A percentile compares a stretch with the other conserved stretches of the same genome.
Conservation (phyloP, 2,797 vertebrate species). For the Tolypeutes matacus region DNA sequence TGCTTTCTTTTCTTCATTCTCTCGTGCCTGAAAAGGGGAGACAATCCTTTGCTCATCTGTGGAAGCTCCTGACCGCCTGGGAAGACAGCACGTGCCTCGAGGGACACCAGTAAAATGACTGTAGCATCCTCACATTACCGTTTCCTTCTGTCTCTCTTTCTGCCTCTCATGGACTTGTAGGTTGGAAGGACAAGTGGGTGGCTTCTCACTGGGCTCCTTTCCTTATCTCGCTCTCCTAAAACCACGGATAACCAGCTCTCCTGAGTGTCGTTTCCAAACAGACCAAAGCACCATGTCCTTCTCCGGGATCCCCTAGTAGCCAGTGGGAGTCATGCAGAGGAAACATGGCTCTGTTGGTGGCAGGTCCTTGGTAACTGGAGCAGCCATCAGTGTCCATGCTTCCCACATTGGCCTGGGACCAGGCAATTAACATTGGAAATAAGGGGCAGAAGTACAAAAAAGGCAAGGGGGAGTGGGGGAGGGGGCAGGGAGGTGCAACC, state of each 20-base stretch:
- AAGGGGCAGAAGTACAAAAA: not conserved
- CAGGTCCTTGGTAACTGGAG: not conserved
- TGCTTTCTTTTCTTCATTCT: conserved; percentile 63
- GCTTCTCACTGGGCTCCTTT: not conserved
- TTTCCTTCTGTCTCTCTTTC: conserved; percentile 76
- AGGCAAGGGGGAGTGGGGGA: not conserved
- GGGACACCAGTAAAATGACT: conserved; percentile 58
- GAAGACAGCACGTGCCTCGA: conserved; percentile 27
- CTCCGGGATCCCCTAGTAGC: conserved; percentile 76
- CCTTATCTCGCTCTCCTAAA: conserved; percentile 27
- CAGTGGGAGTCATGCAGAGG: not conserved
- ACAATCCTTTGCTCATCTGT: conserved; percentile 9
- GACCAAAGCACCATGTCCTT: conserved; percentile 84
- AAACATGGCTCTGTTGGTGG: not conserved
- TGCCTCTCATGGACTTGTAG: conserved; percentile 68
- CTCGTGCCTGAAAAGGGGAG: conserved; percentile 30
- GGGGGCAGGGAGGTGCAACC: not conserved
- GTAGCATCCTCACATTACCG: not conserved
- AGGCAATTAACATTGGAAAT: not conserved
- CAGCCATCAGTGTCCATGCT: not conserved
- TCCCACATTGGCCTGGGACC: not conserved
- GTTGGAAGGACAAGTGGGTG: conserved; percentile 68
- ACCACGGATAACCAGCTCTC: conserved; percentile 68
- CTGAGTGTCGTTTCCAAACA: conserved; percentile 82
- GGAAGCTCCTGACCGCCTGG: conserved; percentile 13